phyloP scores from a whole-genome alignment of 2,888 invertebrate genomes.

The Ormyrus labotus region DNA sequence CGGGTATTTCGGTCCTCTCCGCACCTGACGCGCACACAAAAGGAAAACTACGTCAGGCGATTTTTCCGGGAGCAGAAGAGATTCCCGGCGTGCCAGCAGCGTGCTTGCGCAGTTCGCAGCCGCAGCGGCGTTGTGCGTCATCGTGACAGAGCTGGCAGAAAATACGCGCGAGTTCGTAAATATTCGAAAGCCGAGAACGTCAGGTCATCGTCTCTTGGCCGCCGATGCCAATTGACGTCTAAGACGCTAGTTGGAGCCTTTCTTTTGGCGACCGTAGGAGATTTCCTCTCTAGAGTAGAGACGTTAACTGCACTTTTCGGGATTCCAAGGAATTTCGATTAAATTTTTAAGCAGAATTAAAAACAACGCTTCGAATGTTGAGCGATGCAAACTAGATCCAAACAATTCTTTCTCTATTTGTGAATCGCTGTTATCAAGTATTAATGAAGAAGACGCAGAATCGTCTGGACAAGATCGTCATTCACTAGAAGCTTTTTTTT shows the following conservation, averaged over 20 bases:
- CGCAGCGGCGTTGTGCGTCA: not conserved
- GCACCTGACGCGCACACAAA: no score
- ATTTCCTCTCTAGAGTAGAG: no score
- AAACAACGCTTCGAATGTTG: not conserved
- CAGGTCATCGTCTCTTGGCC: no score
- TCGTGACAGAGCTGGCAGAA: not conserved
- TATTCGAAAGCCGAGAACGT: not conserved
- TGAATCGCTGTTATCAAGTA: slow-evolving; percentile 13
- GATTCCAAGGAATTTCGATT: no score
- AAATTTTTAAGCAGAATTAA: not conserved
- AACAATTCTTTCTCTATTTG: slow-evolving; percentile 9
- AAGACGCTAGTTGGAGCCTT: no score
- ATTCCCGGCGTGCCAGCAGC: not conserved
- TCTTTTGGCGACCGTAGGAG: no score
- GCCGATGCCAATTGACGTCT: no score
- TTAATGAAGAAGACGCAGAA: not conserved
- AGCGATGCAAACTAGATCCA: slow-evolving; percentile 7
- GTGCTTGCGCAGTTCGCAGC: not conserved
- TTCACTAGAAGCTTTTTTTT: slow-evolving; percentile 12
- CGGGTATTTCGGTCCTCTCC: no score
- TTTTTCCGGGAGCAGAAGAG: not conserved
- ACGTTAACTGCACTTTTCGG: no score
- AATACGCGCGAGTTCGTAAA: slow-evolving; percentile 1
- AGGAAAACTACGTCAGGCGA: no score
- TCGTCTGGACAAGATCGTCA: not conserved